Evolutionary conservation across 2,888 invertebrate genomes (phyloP).

Genomic region (Biston stratarius): DNA sequence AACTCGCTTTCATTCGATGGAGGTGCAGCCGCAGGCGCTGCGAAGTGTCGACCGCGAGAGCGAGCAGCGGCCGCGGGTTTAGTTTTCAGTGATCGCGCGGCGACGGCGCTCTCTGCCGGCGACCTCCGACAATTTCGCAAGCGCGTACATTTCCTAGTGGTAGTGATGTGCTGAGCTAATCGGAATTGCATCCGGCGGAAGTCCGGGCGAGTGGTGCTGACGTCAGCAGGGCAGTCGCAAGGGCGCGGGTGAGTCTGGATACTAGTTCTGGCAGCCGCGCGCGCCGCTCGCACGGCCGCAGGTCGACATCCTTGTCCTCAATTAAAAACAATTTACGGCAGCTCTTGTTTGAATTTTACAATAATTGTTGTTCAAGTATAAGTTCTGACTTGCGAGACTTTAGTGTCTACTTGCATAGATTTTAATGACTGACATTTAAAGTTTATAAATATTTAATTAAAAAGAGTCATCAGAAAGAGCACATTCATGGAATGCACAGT

Average conservation of each 20-base stretch:
- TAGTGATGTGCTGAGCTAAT: slow-evolving; percentile 75
- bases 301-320: slow-evolving; percentile 81
- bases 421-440: neutral
- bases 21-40: slow-evolving; percentile 59
- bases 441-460: too few relatives aligned
- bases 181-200: slow-evolving; percentile 61
- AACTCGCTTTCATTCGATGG: slow-evolving; percentile 74
- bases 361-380: slow-evolving; percentile 50
- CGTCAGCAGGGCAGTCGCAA: slow-evolving; percentile 57
- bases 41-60: slow-evolving; percentile 59
- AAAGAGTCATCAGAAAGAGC: too few relatives aligned
- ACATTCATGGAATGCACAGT: too few relatives aligned
- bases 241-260: slow-evolving; percentile 65
- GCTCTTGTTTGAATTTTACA: slow-evolving; percentile 73
- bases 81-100: slow-evolving; percentile 83
- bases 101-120: slow-evolving; percentile 77
- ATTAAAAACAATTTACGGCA: slow-evolving; percentile 78
- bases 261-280: slow-evolving; percentile 49
- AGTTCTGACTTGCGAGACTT: slow-evolving; percentile 24
- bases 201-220: slow-evolving; percentile 58
- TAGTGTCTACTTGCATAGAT: neutral
- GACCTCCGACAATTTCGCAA: slow-evolving; percentile 74
- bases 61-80: slow-evolving; percentile 60
- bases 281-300: slow-evolving; percentile 56
- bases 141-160: slow-evolving; percentile 72